Conservation (phyloP, 2,888 invertebrate genomes). For the Rhamphomyia laevipes region DNA sequence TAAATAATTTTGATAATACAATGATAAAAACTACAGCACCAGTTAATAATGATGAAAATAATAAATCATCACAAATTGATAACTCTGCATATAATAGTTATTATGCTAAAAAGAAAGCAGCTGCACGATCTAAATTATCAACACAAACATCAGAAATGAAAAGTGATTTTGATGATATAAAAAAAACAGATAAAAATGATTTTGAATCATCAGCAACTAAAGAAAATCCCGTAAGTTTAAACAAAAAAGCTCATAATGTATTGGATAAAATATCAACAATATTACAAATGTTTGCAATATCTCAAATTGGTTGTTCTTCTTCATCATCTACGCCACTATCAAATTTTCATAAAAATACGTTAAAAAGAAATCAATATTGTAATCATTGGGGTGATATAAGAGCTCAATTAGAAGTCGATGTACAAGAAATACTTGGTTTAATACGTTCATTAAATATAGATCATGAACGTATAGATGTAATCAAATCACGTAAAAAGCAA, state of each 20-base stretch:
- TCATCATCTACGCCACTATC: conserved; percentile 23
- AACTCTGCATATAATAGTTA: conserved; percentile 32
- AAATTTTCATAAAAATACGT: conserved; percentile 58
- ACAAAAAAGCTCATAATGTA: conserved; percentile 40
- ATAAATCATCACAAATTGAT: conserved; percentile 10
- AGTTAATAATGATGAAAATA: neutral
- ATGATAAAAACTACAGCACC: too few relatives aligned
- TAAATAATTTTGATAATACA: too few relatives aligned
- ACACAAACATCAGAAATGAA: neutral
- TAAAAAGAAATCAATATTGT: conserved; percentile 71
- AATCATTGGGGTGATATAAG: conserved; percentile 96
- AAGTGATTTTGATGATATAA: neutral
- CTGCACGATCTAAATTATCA: neutral
- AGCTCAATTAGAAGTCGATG: conserved; percentile 2
- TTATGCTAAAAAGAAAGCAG: conserved; percentile 31
- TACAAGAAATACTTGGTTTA: neutral
- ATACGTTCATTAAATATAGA: too few relatives aligned
- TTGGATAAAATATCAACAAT: conserved; percentile 81
- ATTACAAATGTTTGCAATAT: conserved; percentile 83
- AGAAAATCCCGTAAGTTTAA: conserved; percentile 14
- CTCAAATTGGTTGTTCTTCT: conserved; percentile 81
- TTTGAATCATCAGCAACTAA: neutral
- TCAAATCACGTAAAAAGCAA: too few relatives aligned
- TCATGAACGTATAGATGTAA: too few relatives aligned
- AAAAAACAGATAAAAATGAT: neutral